Evolutionary conservation across 2,888 invertebrate genomes (phyloP).

Genomic region (Ophion ventricosus): DNA sequence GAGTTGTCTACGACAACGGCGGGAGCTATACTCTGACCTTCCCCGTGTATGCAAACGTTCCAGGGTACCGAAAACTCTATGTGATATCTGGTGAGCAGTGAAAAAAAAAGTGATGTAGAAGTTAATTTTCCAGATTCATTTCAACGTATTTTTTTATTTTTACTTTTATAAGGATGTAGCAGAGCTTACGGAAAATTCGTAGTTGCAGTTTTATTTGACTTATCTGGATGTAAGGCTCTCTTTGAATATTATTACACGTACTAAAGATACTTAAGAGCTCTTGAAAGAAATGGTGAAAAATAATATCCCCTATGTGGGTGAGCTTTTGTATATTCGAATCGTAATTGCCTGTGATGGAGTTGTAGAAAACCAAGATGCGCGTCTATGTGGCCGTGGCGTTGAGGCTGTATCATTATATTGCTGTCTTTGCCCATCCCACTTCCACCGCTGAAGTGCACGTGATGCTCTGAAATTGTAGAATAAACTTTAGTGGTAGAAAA

Average conservation of each 20-base stretch:
- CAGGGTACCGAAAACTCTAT: slow-evolving; percentile 79
- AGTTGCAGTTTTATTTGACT: not conserved
- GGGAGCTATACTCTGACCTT: slow-evolving; percentile 69
- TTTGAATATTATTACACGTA: not conserved
- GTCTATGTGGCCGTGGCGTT: slow-evolving; percentile 79
- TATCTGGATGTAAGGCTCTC: not conserved
- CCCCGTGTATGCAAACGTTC: slow-evolving; percentile 76
- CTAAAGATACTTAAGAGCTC: not conserved
- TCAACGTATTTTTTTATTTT: not conserved
- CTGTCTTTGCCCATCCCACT: slow-evolving; percentile 78
- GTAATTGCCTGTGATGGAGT: slow-evolving; percentile 76
- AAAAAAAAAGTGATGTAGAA: slow-evolving; percentile 15
- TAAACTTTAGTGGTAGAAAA: slow-evolving; percentile 5
- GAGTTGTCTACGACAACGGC: slow-evolving; percentile 71
- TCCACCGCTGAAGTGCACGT: slow-evolving; percentile 80
- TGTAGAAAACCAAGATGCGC: slow-evolving; percentile 79
- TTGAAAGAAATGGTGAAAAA: not conserved
- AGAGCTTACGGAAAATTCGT: not conserved
- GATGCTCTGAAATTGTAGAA: slow-evolving; percentile 74
- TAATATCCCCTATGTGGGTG: not conserved
- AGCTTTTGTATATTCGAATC: not conserved
- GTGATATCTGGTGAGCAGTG: slow-evolving; percentile 72
- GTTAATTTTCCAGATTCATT: not conserved
- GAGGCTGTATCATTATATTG: slow-evolving; percentile 80
- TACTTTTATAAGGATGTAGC: not conserved